phyloP scores from a whole-genome alignment of 2,797 vertebrate species.

The Clarias fuscus region DNA sequence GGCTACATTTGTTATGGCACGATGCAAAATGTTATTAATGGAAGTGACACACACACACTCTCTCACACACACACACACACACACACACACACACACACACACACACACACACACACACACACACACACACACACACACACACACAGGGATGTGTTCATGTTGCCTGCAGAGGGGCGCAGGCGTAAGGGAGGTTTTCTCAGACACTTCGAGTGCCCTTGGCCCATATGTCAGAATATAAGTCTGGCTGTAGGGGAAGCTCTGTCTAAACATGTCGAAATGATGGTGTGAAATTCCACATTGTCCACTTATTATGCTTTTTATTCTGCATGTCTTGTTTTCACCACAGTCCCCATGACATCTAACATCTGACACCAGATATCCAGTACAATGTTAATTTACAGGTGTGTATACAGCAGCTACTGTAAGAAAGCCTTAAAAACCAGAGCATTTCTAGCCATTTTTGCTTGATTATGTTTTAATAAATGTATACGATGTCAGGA shows the following conservation, averaged over 20 bases:
- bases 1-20: constrained; percentile 47
- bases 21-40: constrained; percentile 49
- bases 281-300: neutral
- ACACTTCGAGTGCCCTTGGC: constrained; percentile 22
- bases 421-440: no score
- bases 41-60: neutral
- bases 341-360: neutral
- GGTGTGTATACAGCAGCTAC: no score
- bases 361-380: neutral
- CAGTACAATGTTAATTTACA: no score
- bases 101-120: neutral
- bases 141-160: constrained; percentile 20
- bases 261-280: neutral
- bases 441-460: no score
- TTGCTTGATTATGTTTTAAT: no score
- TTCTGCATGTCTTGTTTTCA: no score
- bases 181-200: constrained; percentile 18
- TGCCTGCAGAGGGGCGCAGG: neutral
- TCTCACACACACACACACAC: no score
- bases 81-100: neutral
- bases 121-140: neutral
- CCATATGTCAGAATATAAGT: neutral
- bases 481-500: no score
- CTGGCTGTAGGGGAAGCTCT: neutral
- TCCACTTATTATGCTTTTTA: neutral